phyloP scores from a whole-genome alignment of 2,113 vertebrate species.

The Lichenostomus cassidix region DNA sequence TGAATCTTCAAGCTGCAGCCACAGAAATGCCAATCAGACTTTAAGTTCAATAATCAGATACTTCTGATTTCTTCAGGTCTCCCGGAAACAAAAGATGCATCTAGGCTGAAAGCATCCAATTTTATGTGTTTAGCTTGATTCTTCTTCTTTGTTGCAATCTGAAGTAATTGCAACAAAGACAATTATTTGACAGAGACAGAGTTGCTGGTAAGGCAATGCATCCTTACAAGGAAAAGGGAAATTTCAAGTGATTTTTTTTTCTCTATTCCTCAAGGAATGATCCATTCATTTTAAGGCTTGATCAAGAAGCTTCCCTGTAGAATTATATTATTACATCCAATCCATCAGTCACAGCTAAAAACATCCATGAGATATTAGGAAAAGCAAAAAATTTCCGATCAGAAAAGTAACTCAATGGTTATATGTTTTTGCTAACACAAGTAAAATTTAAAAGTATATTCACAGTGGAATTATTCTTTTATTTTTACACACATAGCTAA shows the following conservation, averaged over 20 bases:
- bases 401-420: background rate
- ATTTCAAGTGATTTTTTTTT: background rate
- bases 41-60: background rate
- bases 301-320: background rate
- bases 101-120: background rate
- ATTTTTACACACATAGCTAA: background rate
- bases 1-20: background rate
- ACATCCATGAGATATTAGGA: background rate
- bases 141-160: background rate
- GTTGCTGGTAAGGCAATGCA: background rate
- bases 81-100: background rate
- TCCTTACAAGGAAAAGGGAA: background rate
- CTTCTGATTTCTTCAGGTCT: background rate
- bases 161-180: background rate
- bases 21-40: background rate
- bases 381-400: background rate
- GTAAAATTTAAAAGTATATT: background rate
- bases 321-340: background rate
- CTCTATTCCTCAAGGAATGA: background rate
- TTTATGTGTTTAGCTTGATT: background rate
- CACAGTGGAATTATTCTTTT: background rate
- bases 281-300: background rate
- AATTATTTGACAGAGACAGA: background rate
- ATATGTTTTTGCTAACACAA: background rate
- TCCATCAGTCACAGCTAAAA: background rate